Percentiles rank a stretch among this genome's conserved stretches.
These are phyloP conservation scores for Lanistes nyassanus DNA, from an alignment of 1,140 invertebrate genomes.

Conservation along the genomic window DNA sequence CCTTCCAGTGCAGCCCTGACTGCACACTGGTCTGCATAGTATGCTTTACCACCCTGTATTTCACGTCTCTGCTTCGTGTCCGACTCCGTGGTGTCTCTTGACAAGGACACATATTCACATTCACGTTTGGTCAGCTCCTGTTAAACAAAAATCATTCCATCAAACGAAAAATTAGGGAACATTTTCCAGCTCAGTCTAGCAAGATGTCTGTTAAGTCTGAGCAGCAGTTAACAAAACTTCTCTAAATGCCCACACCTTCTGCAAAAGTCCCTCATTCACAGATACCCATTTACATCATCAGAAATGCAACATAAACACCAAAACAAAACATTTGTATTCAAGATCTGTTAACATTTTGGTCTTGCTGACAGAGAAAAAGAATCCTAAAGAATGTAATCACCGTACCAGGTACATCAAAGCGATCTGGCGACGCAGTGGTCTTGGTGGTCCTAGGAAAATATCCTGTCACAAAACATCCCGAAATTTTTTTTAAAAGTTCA, in stretches of 20 bases:
- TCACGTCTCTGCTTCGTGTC: constrained; percentile 96
- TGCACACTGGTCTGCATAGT: constrained; percentile 95
- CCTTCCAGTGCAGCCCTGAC: constrained; percentile 90
- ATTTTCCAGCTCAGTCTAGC: too few relatives aligned
- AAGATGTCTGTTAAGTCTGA: not conserved
- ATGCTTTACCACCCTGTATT: constrained; percentile 85
- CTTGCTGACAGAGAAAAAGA: not conserved
- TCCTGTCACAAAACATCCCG: constrained; percentile 87
- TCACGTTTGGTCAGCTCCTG: constrained; percentile 86
- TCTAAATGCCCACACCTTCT: not conserved
- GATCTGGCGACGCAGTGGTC: constrained; percentile 80
- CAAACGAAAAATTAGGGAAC: not conserved
- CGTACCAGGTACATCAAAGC: constrained; percentile 81
- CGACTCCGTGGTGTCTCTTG: constrained; percentile 94
- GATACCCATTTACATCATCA: not conserved
- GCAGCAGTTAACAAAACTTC: not conserved
- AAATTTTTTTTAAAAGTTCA: constrained; percentile 2
- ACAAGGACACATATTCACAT: constrained; percentile 92
- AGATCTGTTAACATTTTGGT: too few relatives aligned
- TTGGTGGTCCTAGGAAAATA: constrained; percentile 93
- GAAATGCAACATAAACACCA: too few relatives aligned
- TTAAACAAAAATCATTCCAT: constrained; percentile 13
- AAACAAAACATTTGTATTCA: too few relatives aligned
- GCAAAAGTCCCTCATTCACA: not conserved
- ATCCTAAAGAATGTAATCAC: constrained; percentile 21